Evolutionary conservation across 1,140 invertebrate species (phyloP), one percentile per base, ranked within the genome.

Genomic region (Leptinotarsa defecta): DNA sequence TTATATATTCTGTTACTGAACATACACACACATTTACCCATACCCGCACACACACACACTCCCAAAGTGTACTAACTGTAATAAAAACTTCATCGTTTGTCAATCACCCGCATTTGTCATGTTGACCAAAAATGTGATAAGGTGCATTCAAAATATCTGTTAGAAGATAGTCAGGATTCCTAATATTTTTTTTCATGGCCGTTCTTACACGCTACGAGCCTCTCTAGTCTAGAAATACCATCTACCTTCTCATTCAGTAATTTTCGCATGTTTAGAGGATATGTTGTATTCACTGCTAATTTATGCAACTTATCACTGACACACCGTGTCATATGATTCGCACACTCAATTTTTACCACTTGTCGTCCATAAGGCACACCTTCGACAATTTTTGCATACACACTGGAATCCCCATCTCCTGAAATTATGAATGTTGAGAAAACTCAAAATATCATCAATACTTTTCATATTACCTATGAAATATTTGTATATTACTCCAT

Each of bases 111-210:
- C n/a, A n/a, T n/a, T n/a, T n/a, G n/a, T n/a, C n/a, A n/a, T n/a
- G 63, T 64, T 64, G 63, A 64, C 63, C 63, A 64, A 64, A 20
- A 64, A n/a, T n/a, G n/a, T n/a, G n/a, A n/a, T n/a, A n/a, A n/a
- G n/a, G n/a, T n/a, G n/a, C n/a, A n/a, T n/a, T n/a, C n/a, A n/a
- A n/a, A n/a, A n/a, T n/a, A n/a, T 24, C 3, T 24, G 24, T 24
- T 24, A 3, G 24, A 24, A 24, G 24, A 24, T 24, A 15, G 63
- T 64, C 63, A 11, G 63, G 63, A 17, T 64, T 64, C 19, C 5
- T 22, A 24, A 64, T 64, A 64, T 64, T 64, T 22, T 64, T 24
- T 64, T 64, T 64, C 22, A 64, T 64, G 63, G 63, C 63, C 63
- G 63, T 64, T 24, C 63, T 64, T 4, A 64, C 63, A 64, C 19